Percentiles rank a stretch among this genome's conserved stretches.
Conservation (phyloP, 2,888 invertebrate genomes). For the Thumatha senex region DNA sequence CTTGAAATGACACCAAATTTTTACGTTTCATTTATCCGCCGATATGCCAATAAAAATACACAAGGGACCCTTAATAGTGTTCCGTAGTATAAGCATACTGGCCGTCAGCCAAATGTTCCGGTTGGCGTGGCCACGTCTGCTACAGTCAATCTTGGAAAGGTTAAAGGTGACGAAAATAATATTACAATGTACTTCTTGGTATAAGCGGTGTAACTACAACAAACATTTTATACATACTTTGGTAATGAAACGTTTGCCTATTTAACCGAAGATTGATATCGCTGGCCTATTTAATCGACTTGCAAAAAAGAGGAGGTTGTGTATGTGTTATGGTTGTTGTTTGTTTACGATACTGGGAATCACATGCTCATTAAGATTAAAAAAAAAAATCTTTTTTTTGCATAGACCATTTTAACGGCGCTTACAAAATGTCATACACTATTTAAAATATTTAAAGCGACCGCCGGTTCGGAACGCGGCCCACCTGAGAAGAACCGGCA, state of each 20-base stretch:
- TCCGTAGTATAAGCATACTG: conserved; percentile 35
- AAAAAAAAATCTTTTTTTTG: too few species aligned
- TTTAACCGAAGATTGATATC: too few species aligned
- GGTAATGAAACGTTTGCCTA: conserved; percentile 18
- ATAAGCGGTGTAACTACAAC: conserved; percentile 37
- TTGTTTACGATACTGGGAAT: too few species aligned
- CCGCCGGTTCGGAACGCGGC: too few species aligned
- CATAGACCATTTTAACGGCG: too few species aligned
- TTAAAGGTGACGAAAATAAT: conserved; percentile 70
- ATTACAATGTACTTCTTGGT: conserved; percentile 49
- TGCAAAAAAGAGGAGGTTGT: too few species aligned
- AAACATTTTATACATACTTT: conserved; percentile 15
- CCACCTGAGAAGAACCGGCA: too few species aligned
- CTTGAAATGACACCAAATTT: not conserved
- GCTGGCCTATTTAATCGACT: too few species aligned
- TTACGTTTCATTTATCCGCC: not conserved
- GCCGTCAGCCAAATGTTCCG: conserved; percentile 56
- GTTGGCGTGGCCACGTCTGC: conserved; percentile 47
- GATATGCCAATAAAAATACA: conserved; percentile 8
- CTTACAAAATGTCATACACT: too few species aligned
- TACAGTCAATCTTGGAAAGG: conserved; percentile 54
- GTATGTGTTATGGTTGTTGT: too few species aligned
- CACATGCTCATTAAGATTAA: too few species aligned
- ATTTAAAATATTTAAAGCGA: too few species aligned
- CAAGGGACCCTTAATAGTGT: conserved; percentile 12